phyloP scores from a whole-genome alignment of 1,140 invertebrate genomes.

The Drosophila bocki region DNA sequence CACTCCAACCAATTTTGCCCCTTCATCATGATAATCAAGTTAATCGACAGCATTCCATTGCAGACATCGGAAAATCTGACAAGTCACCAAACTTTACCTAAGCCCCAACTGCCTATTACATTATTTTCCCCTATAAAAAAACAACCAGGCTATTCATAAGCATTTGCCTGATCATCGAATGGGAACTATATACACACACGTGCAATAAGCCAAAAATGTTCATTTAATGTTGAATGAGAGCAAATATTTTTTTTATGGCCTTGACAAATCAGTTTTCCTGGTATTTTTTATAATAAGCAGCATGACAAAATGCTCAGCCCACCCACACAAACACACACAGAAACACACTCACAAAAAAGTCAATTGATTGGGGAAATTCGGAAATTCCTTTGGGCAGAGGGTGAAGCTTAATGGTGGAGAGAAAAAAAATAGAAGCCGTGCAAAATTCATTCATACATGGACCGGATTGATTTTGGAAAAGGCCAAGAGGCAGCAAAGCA shows the following conservation, averaged over 20 bases:
- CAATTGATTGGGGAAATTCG: conserved; percentile 60
- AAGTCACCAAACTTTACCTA: conserved; percentile 63
- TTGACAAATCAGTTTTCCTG: conserved; percentile 78
- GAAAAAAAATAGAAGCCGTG: conserved; percentile 74
- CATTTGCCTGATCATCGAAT: conserved; percentile 40
- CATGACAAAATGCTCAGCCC: conserved; percentile 50
- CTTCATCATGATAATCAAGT: conserved; percentile 65
- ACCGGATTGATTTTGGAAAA: conserved; percentile 68
- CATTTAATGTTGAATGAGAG: conserved; percentile 67
- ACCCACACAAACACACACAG: conserved; percentile 2
- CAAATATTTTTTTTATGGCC: conserved; percentile 76
- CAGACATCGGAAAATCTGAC: conserved; percentile 47
- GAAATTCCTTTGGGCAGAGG: conserved; percentile 55
- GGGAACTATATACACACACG: conserved; percentile 32
- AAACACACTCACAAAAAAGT: conserved; percentile 22
- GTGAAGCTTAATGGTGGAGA: conserved; percentile 9
- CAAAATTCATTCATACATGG: conserved; percentile 73
- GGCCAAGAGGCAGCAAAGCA: conserved; percentile 49
- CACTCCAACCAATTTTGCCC: conserved; percentile 54
- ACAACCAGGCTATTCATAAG: conserved; percentile 19
- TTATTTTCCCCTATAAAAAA: conserved; percentile 11
- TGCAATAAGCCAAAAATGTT: conserved; percentile 53
- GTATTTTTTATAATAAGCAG: conserved; percentile 74
- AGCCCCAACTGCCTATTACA: conserved; percentile 12
- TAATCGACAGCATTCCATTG: conserved; percentile 64